Base-by-base conservation (phyloP, 2,888 invertebrate species). In the Melieria omissa region DNA sequence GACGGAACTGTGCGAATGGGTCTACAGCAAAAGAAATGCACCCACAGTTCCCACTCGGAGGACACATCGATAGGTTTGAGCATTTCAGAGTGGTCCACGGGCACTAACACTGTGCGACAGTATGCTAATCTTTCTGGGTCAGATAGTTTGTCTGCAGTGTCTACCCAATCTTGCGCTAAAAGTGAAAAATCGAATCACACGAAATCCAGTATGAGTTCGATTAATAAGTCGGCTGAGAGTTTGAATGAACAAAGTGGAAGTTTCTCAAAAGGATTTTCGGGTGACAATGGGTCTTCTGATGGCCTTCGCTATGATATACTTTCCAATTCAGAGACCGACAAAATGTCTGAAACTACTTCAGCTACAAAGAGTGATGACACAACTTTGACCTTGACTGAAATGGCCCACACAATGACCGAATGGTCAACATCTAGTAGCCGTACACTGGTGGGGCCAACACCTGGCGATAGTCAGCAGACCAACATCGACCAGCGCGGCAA, bases 1-100 rank as follows among this genome's bases (percentile, higher is more conserved):
- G 95, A 94, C 81, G 94, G 94, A 16, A 95, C 95, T 0, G 94
- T 95, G 0, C 91, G 93, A 84, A 92, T 93, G 81, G 94, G 92
- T 2, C 84, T 94, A 29, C 93, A 93, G 78, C 93, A 92, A 74
- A 93, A 93, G 80, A 94, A 93, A 83, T 94, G 93, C 81, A 94
- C 94, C 0, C 93, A 94, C 78, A 93, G 94, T 79, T 93, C 94
- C 0, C 94, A 94, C 86, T 94, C 95, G 6, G 95, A 95, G 86
- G 95, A 95, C 80, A 95, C 95, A 0, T 95, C 95, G 0, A 92
- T 95, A 83, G 95, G 95, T 16, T 87, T 95, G 46, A 95, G 95
- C 81, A 92, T 94, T 80, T 95, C 95, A 4, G 95, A 95, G 81
- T 95, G 95, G 94, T 95, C 95, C 0, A 95, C 94, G 52, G 95